phyloP scores from a whole-genome alignment of 2,888 invertebrate genomes.

The Aradus depressus region DNA sequence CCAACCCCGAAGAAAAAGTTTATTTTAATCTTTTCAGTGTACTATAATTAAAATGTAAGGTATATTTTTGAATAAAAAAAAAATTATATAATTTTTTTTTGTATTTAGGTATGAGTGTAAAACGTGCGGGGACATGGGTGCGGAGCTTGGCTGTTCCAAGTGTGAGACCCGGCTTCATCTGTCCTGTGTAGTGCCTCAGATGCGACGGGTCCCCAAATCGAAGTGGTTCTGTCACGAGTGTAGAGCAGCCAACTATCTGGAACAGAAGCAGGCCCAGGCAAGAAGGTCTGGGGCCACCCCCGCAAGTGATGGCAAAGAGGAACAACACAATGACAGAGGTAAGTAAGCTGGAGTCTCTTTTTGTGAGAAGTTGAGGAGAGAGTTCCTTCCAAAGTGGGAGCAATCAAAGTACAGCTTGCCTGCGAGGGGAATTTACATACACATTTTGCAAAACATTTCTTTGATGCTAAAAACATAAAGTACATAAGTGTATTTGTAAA shows the following conservation, averaged over 20 bases:
- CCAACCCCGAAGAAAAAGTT: background rate
- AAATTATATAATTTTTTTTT: background rate
- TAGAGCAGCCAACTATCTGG: conserved; percentile 33
- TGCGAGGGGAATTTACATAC: too few relatives aligned
- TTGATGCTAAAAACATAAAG: too few relatives aligned
- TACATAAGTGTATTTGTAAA: too few relatives aligned
- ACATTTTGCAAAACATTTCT: too few relatives aligned
- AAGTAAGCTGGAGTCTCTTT: too few relatives aligned
- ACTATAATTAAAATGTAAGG: background rate
- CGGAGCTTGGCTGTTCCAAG: conserved; percentile 49
- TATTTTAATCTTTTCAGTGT: background rate
- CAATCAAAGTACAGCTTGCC: too few relatives aligned
- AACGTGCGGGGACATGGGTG: conserved; percentile 54
- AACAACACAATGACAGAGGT: too few relatives aligned
- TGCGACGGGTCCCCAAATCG: conserved; percentile 49
- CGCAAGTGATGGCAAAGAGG: too few relatives aligned
- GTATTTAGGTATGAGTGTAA: conserved; percentile 42
- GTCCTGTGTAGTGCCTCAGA: conserved; percentile 56
- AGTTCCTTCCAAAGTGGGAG: too few relatives aligned
- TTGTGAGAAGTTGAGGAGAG: too few relatives aligned
- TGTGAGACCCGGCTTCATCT: conserved; percentile 57
- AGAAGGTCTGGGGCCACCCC: too few relatives aligned
- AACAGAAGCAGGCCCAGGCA: too few relatives aligned
- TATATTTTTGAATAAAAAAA: background rate
- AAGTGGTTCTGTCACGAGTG: conserved; percentile 52